Evolutionary conservation across 2,113 vertebrate genomes (phyloP).

Genomic region (Micromys minutus): DNA sequence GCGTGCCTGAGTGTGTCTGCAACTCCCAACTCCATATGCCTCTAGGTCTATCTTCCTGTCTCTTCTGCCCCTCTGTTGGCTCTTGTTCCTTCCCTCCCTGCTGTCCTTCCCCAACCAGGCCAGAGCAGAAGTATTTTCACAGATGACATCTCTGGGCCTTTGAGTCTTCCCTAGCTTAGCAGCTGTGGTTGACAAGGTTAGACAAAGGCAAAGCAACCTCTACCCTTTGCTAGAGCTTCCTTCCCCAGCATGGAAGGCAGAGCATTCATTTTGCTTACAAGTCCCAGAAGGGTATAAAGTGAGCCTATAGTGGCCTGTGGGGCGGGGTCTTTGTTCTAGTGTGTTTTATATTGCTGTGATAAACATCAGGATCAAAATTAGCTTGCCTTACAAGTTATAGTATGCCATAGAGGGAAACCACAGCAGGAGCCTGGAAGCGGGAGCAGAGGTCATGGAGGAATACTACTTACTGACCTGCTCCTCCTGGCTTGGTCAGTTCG

Average conservation of each 20-base stretch:
- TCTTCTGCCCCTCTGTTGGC: neutral
- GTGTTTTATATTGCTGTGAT: neutral
- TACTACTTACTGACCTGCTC: neutral
- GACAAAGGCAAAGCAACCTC: neutral
- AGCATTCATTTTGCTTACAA: neutral
- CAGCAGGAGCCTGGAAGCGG: neutral
- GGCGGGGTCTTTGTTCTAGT: neutral
- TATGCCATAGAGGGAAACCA: neutral
- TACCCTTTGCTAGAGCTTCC: constrained; percentile 13
- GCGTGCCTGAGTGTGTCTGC: neutral
- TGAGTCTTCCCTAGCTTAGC: neutral
- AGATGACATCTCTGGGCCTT: neutral
- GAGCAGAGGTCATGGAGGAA: neutral
- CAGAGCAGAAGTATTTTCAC: neutral
- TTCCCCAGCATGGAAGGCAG: neutral
- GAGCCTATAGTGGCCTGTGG: neutral
- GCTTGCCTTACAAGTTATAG: neutral
- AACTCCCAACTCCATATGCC: neutral
- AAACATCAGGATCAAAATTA: neutral
- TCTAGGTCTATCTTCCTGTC: neutral
- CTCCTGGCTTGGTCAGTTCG: neutral
- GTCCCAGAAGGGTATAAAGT: neutral
- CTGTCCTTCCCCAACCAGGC: neutral
- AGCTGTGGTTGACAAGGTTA: constrained; percentile 25
- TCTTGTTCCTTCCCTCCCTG: neutral